Evolutionary conservation across 2,888 invertebrate genomes (phyloP), one percentile per base, ranked within the genome.

Genomic region (Monochamus alternatus): DNA sequence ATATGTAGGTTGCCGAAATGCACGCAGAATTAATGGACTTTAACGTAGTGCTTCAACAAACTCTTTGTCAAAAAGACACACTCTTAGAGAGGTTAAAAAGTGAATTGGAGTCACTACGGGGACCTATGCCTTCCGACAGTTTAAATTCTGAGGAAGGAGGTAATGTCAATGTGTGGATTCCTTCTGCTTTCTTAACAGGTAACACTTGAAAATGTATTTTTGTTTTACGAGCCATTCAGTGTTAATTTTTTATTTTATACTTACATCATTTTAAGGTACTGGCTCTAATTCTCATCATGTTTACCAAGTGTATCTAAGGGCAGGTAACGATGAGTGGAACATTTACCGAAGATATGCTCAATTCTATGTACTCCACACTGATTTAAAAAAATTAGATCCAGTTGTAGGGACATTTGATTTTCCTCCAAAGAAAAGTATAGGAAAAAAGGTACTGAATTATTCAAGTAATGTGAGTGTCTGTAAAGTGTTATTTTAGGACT

Each of bases 311-410:
- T 87, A 87, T 80, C 78, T 97, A 52, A 92, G 96, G 82, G 94
- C 97, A 69, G 93, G 95, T 63, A 93, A 94, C 84, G 97, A 96
- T 81, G 98, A 98, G 87, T 98, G 98, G 98, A 97, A 96, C 85
- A 94, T 98, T n/a, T 97, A 97, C 87, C 93, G 97, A 82, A 92
- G 98, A 85, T 98, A 98, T 87, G 95, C 97, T 7, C 97, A 98
- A 88, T 98, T 98, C 89, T 92, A 96, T 87, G 93, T 95, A 78
- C 90, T 98, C 43, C 97, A 98, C 87, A 92, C 93, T 77, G 94
- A 95, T 82, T 90, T 98, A 59, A 96, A 95, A 87, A 97, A 96
- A 86, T 93, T 95, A 86, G 95, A 96, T 86, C 92, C 94, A 0
- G 91, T 94, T 75, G 93, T 97, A 69, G 92, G 93, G 30, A 92